Conservation (phyloP, 2,888 invertebrate genomes). For the Pammene fasciana region DNA sequence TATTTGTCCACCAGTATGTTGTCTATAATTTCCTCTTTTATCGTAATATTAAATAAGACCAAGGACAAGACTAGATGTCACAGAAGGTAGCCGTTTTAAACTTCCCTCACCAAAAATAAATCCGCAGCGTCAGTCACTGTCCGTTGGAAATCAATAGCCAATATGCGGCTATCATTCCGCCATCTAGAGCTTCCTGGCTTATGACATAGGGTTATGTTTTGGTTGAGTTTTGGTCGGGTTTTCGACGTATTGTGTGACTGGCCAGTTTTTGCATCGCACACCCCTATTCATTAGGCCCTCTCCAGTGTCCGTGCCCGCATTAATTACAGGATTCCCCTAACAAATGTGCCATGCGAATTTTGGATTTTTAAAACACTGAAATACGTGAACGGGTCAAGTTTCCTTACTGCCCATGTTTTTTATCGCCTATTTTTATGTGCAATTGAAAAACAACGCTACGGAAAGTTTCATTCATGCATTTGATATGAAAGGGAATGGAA, state of each 20-base stretch:
- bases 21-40: too few relatives aligned
- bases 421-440: not conserved
- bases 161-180: conserved; percentile 78
- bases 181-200: conserved; percentile 71
- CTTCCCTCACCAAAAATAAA: conserved; percentile 53
- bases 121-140: conserved; percentile 58
- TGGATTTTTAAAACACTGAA: conserved; percentile 32
- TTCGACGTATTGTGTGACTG: conserved; percentile 66
- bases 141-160: conserved; percentile 74
- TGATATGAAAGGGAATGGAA: too few relatives aligned
- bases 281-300: conserved; percentile 75
- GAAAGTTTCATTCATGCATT: too few relatives aligned
- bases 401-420: conserved; percentile 8
- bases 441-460: not conserved
- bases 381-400: conserved; percentile 24
- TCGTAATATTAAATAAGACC: not conserved
- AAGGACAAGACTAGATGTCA: not conserved
- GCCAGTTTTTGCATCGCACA: conserved; percentile 75
- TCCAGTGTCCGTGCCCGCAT: conserved; percentile 67
- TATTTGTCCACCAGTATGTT: too few relatives aligned
- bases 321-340: conserved; percentile 75
- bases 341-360: conserved; percentile 63
- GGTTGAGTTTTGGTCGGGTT: conserved; percentile 46
- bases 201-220: conserved; percentile 49
- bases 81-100: conserved; percentile 41